Evolutionary conservation across 2,888 invertebrate species (phyloP), one percentile per base, ranked within the genome.

Genomic region (Marronus borbonicus): DNA sequence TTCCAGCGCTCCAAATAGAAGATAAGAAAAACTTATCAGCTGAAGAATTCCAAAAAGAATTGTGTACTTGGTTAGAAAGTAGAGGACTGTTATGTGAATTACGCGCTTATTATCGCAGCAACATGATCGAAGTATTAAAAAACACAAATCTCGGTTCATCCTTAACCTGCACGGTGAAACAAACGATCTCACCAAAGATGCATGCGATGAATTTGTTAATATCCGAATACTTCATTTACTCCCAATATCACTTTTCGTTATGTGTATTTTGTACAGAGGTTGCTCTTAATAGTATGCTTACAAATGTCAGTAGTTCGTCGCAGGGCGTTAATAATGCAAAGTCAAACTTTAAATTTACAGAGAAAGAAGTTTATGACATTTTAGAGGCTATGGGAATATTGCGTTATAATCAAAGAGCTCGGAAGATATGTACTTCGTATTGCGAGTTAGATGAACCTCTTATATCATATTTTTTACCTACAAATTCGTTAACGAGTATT

Each of bases 201-300:
- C 92, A 93, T 87, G 92, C 92, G n/a, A 82, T 92, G 14, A 92
- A 92, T 85, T 89, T 93, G 69, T 86, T 93, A 36, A 88, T 93
- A 64, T 91, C 91, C 8, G 93, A 93, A 86, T 92, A 92, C 87
- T 88, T 93, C 75, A 82, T 92, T 52, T 87, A 89, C 72, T 87
- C 92, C 89, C 89, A 91, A 44, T 92, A 91, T 83, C 90, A 88
- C 81, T 92, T 92, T 84, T 90, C 90, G 3, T 85, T 92, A 1
- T 92, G 92, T 1, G 90, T 93, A 66, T 92, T 93, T 84, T 88
- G 91, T 66, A 91, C 92, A 3, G 93, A 93, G 87, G 91, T 92
- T 76, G 91, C 91, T 0, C 83, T 90, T 52, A 87, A 89, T 24
- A 91, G 90, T 82, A 90, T 90, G 88, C 87, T 91, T 79, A 91